Base-by-base conservation (phyloP, 2,113 vertebrate species). In the Sinocyclocheilus grahami region DNA sequence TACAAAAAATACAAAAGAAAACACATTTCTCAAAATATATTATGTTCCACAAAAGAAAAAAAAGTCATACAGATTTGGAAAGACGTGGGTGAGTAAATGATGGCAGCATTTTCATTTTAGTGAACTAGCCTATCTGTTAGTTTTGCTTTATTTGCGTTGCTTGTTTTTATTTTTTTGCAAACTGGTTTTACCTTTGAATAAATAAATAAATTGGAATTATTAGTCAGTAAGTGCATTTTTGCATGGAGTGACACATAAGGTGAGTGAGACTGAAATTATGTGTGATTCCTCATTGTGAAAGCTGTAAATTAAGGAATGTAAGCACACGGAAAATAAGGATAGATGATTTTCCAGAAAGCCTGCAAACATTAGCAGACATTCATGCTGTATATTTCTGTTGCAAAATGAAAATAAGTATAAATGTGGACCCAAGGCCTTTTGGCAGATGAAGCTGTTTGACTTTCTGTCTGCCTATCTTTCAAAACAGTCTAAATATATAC, bases 231-330 rank as follows among this genome's bases (percentile, higher is more conserved):
- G 33, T 37, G 69, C 33, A 33, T 72, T 33, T 72, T 72, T 39
- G 20, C 72, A 24, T 58, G 16, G 10, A 60, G 55, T 39, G 55
- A 79, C 14, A 55, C 48, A 78, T 30, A 78, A 60, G 16, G 78
- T n/a, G 33, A 80, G 33, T 39, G 55, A 80, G 33, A 76, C 42
- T 20, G n/a, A 18, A 82, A 46, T 24, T 3, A 65, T 33, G 82
- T 76, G 77, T 85, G 37, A 77, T 72, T 63, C 71, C 60, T 72
- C 33, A 85, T 63, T n/a, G 46, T 42, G 72, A 85, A 62, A 30
- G 71, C 75, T 86, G 84, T 71, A 84, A 83, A 46, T 33, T 51
- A 74, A 83, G 79, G 74, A 85, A 83, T 79, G 37, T 67, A 83
- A 55, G 89, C 67, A 85, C 63, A 78, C 14, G 71, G 78, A 72